Conservation (phyloP, 2,797 vertebrate species). For the Myotis planiceps region DNA sequence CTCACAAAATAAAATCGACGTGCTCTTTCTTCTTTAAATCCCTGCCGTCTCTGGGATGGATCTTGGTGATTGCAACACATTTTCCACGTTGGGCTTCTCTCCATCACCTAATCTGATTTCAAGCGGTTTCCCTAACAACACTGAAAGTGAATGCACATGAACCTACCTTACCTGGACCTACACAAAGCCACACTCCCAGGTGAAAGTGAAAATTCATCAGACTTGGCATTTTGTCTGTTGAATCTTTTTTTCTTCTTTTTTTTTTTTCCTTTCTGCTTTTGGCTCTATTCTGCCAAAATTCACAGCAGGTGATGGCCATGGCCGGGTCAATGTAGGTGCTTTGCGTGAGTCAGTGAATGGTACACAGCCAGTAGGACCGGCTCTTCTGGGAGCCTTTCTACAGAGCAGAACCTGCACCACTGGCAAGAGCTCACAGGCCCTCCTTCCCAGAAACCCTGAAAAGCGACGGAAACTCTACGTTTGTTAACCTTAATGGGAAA, state of each 20-base stretch:
- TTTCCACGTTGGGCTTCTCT: not conserved
- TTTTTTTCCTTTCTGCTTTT: not conserved
- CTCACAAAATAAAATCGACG: not conserved
- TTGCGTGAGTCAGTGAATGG: not conserved
- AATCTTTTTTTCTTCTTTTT: not conserved
- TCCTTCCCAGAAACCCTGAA: not conserved
- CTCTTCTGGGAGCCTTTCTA: not conserved
- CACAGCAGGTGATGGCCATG: not conserved
- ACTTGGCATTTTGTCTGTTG: not conserved
- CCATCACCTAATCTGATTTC: not conserved
- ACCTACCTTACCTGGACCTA: not conserved
- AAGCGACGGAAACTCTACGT: not conserved
- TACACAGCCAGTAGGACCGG: not conserved
- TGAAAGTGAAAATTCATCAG: slow-evolving; percentile 11
- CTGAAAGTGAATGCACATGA: not conserved
- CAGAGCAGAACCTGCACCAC: not conserved
- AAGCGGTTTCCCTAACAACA: not conserved
- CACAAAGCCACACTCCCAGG: not conserved
- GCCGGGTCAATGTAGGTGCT: not conserved
- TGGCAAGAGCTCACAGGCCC: not conserved
- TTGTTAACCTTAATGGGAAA: not conserved
- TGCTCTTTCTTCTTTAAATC: not conserved
- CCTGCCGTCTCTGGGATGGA: not conserved
- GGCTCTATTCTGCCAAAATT: not conserved
- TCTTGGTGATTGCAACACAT: not conserved